Base-by-base conservation (phyloP, 2,888 invertebrate genomes). In the Biston betularia region DNA sequence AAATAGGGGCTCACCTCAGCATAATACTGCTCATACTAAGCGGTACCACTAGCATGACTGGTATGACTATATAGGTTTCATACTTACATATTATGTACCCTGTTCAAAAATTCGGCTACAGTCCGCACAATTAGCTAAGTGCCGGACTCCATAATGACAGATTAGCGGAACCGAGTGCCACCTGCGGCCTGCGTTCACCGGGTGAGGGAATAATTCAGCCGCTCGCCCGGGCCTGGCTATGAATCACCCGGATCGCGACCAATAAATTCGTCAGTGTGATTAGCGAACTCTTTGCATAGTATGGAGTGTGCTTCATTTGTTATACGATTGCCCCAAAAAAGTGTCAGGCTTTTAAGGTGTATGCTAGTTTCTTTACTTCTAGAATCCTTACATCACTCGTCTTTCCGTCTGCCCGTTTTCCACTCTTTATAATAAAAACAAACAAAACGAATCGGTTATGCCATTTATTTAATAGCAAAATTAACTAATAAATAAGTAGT, bases 181-280 rank as follows among this genome's bases (percentile, higher is more conserved):
- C 91, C 90, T 91, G 91, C 85, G 87, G 91, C 91, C 90, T 91
- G 91, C 85, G 87, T 85, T 78, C 48, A 69, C 78, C 76, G 85
- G 88, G 88, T 84, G 85, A 84, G 54, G 14, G 87, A 87, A 89
- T 92, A 90, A 90, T 82, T 91, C 91, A 90, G 74, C n/a, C 42
- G 58, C 54, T 49, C 54, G 64, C 57, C 76, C 79, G 77, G 79
- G 79, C 78, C 24, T 24, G 24, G 24, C 24, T 24, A 81, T 89
- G 88, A 89, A 83, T 89, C 88, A 86, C 84, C 82, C 82, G 83
- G 86, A 86, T 87, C 86, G 84, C 79, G 76, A 75, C 87, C 91
- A 85, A 92, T 92, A 92, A 92, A 92, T 92, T 92, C 92, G 80
- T 92, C 92, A 92, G 79, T 69, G 86, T 89, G 89, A 92, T 90